Evolutionary conservation across 2,888 invertebrate species (phyloP).

Genomic region (Carabus problematicus): DNA sequence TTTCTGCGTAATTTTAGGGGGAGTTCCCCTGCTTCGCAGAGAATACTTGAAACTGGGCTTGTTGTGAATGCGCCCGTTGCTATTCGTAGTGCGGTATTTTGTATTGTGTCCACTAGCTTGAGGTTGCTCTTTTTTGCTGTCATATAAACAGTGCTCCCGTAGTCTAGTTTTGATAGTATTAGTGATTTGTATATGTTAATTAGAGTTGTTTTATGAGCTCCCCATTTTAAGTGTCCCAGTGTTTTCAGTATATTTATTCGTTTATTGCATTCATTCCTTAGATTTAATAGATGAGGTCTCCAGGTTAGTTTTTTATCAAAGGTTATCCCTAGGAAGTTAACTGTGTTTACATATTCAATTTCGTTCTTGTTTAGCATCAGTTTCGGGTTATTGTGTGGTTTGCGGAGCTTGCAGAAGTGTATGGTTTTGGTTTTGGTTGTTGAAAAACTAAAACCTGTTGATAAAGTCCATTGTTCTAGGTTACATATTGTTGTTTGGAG

Average conservation of each 20-base stretch:
- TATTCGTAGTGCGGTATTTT: slow-evolving; percentile 42
- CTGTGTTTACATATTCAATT: slow-evolving; percentile 11
- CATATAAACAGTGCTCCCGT: slow-evolving; percentile 46
- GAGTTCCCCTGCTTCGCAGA: background rate
- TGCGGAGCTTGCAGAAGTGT: slow-evolving; percentile 19
- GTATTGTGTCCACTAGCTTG: slow-evolving; percentile 42
- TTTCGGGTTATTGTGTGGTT: slow-evolving; percentile 12
- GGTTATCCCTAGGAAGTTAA: slow-evolving; percentile 43
- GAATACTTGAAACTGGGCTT: slow-evolving; percentile 16
- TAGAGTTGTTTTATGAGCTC: slow-evolving; percentile 36
- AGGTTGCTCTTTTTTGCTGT: slow-evolving; percentile 40
- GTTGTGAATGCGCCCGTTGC: slow-evolving; percentile 42
- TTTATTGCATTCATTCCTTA: slow-evolving; percentile 30
- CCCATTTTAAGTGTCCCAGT: slow-evolving; percentile 41
- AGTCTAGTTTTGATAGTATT: slow-evolving; percentile 45
- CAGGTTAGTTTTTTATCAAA: slow-evolving; percentile 44
- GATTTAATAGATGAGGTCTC: slow-evolving; percentile 39
- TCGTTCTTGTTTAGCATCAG: slow-evolving; percentile 14
- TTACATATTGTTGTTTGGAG: slow-evolving; percentile 40
- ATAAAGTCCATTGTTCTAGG: slow-evolving; percentile 19
- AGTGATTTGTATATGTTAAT: slow-evolving; percentile 41
- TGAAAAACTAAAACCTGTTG: slow-evolving; percentile 41
- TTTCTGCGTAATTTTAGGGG: slow-evolving; percentile 4
- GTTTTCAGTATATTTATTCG: slow-evolving; percentile 44
- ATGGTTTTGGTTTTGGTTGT: slow-evolving; percentile 30